These are phyloP conservation scores for Machimus atricapillus DNA, from an alignment of 2,888 invertebrate genomes.

Conservation along the genomic window DNA sequence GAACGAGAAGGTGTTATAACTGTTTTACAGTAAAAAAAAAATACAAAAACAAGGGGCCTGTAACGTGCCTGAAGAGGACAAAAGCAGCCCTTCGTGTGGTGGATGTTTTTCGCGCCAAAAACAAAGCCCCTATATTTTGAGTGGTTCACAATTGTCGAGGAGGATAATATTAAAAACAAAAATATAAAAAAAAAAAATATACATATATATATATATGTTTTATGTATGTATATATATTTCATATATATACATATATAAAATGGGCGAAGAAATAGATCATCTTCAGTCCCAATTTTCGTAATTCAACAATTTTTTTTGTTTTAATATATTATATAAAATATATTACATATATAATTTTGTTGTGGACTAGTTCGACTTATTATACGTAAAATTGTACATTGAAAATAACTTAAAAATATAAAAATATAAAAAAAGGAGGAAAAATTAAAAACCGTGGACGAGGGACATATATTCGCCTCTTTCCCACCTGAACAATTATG, in stretches of 20 bases:
- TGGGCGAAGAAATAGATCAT: not conserved
- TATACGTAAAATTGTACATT: no score
- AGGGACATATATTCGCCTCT: not conserved
- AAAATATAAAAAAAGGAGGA: no score
- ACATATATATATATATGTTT: no score
- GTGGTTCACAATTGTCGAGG: not conserved
- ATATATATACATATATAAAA: not conserved
- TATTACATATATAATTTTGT: not conserved
- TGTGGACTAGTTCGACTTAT: not conserved
- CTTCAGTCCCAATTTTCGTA: not conserved
- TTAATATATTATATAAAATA: not conserved
- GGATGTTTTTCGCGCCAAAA: not conserved
- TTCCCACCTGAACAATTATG: conserved; percentile 22
- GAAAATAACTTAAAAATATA: not conserved
- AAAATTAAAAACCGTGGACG: not conserved
- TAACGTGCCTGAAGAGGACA: not conserved
- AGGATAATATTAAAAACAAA: no score
- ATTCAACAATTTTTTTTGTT: not conserved
- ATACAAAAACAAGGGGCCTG: not conserved
- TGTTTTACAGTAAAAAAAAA: not conserved
- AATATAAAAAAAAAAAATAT: no score
- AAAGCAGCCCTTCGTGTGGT: not conserved
- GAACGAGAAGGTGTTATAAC: not conserved
- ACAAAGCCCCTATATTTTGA: not conserved
- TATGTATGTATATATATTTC: no score